phyloP scores from a whole-genome alignment of 2,888 invertebrate genomes.

The Cerceris ruficornis region DNA sequence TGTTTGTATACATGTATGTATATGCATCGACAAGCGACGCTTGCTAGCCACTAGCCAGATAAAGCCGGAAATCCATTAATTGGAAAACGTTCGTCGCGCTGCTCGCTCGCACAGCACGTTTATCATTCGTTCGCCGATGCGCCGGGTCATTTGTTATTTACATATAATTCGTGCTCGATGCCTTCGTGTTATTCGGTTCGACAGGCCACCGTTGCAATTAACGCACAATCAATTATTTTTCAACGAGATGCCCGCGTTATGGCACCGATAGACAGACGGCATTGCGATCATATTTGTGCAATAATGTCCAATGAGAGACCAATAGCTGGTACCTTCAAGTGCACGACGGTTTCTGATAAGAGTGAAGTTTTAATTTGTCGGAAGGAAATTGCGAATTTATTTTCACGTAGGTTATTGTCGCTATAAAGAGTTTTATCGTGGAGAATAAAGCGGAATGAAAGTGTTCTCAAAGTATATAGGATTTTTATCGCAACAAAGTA shows the following conservation, averaged over 20 bases:
- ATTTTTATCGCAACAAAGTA: too few relatives aligned
- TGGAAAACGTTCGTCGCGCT: constrained; percentile 75
- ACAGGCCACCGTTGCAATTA: constrained; percentile 70
- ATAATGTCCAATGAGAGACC: constrained; percentile 28
- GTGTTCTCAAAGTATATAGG: too few relatives aligned
- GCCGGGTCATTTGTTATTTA: constrained; percentile 76
- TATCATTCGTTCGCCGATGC: constrained; percentile 69
- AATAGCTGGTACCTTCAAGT: background rate
- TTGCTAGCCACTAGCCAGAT: constrained; percentile 65
- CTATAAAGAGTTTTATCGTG: background rate
- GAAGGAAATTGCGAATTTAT: background rate
- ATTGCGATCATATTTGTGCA: constrained; percentile 19
- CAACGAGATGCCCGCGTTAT: constrained; percentile 38
- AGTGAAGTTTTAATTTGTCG: constrained; percentile 8
- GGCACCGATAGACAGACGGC: constrained; percentile 31
- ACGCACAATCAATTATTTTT: constrained; percentile 75
- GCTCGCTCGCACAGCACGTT: constrained; percentile 55
- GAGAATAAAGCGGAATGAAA: too few relatives aligned
- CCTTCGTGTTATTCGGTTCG: constrained; percentile 66
- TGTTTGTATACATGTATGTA: background rate
- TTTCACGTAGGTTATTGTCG: background rate
- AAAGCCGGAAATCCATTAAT: constrained; percentile 79
- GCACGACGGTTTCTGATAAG: too few relatives aligned
- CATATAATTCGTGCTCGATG: constrained; percentile 72
- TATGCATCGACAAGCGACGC: constrained; percentile 11